Evolutionary conservation across 2,888 invertebrate species (phyloP).

Genomic region (Clusia tigrina): DNA sequence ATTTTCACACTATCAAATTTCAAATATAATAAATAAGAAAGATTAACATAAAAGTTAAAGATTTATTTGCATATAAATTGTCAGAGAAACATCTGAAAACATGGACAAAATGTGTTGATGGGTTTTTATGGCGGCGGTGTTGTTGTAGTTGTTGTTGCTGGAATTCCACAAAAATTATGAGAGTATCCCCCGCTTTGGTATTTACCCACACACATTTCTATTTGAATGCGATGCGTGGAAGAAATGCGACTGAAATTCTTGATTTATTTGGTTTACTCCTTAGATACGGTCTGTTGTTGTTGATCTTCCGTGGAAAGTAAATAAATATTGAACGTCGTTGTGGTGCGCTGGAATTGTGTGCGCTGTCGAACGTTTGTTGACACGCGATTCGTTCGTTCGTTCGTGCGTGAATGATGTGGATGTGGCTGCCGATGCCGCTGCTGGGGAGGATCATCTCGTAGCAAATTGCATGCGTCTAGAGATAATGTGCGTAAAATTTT

Average conservation of each 20-base stretch:
- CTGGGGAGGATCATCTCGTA: background rate
- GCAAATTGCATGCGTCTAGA: background rate
- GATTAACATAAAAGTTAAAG: background rate
- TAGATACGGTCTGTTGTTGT: background rate
- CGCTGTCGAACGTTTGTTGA: no score
- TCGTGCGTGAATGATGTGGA: background rate
- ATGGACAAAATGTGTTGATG: no score
- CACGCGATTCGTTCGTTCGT: no score
- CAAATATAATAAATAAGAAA: background rate
- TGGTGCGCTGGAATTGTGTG: no score
- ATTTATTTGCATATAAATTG: background rate
- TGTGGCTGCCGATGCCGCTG: background rate
- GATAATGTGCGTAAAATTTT: no score
- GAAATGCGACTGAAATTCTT: background rate
- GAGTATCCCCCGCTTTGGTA: background rate
- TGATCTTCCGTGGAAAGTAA: background rate
- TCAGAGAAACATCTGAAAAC: no score
- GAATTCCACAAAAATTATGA: background rate
- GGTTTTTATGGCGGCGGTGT: no score
- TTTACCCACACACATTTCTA: no score
- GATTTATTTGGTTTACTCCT: background rate
- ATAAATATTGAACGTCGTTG: background rate
- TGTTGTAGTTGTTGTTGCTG: no score
- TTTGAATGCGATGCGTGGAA: background rate
- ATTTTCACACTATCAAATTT: background rate